Evolutionary conservation across 2,797 vertebrate genomes (phyloP), one percentile per base, ranked within the genome.

Genomic region (Catamblyrhynchus diadema): DNA sequence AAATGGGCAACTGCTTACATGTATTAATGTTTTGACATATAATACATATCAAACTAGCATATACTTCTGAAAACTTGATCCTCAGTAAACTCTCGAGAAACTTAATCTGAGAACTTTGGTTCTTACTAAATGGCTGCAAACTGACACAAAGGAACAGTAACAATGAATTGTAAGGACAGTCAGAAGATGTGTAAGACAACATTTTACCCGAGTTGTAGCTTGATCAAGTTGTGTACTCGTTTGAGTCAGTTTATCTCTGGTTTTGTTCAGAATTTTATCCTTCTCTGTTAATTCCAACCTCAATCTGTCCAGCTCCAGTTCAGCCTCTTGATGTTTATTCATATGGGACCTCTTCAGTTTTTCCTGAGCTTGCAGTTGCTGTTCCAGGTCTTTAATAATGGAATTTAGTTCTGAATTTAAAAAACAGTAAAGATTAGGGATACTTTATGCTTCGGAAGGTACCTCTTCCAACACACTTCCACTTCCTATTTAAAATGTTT

Each of bases 261-360:
- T 98, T 97, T 98, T 99, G 69, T 94, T 96, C 94, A 99, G 93
- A 91, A 96, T 94, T 97, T 98, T 98, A 91, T 99, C 98, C 75
- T 98, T 98, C 50, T 99, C 98, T 5, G 47, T 88, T 81, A 99
- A 98, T 73, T 99, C 98, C 83, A 94, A 92, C 81, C 97, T 98
- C 32, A 98, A 83, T 94, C 98, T 98, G 61, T 98, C 98, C 84
- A 99, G 92, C 21, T 98, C 98, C 28, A 96, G 96, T 86, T 99
- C 98, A 10, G 97, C 90, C 50, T 99, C 99, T 87, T 98, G 98
- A 51, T 98, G 94, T 88, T 98, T 99, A 86, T 95, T 98, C 21
- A 97, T 67, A 42, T 98, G 97, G 74, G 71, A 97, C 88, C 97
- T 98, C 66, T 98, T 96, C 66, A 99, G 97, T 93, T 98, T 99